Evolutionary conservation across 2,888 invertebrate genomes (phyloP).

Genomic region (Tanypteryx hageni): DNA sequence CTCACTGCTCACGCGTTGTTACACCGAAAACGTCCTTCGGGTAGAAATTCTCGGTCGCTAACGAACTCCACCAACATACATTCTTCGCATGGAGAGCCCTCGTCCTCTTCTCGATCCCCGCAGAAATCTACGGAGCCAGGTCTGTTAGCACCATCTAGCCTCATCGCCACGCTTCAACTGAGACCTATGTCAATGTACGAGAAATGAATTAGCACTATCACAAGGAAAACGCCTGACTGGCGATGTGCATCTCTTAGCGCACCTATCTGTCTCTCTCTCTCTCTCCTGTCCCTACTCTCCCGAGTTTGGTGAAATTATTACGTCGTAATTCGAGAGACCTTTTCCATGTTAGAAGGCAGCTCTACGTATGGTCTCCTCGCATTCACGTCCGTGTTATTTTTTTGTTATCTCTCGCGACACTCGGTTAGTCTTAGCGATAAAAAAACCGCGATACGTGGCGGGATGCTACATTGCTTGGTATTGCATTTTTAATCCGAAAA

Average conservation of each 20-base stretch:
- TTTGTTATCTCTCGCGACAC: not conserved
- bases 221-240: not conserved
- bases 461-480: not conserved
- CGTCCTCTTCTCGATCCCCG: slow-evolving; percentile 14
- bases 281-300: not conserved
- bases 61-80: not conserved
- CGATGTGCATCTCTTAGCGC: not conserved
- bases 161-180: not conserved
- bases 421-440: not conserved
- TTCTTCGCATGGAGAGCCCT: not conserved
- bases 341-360: no score
- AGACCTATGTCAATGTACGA: slow-evolving; percentile 50
- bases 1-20: not conserved
- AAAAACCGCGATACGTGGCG: not conserved
- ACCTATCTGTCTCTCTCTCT: not conserved
- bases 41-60: slow-evolving; percentile 37
- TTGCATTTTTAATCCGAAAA: no score
- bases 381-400: not conserved
- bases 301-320: not conserved
- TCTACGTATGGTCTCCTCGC: not conserved
- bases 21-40: not conserved
- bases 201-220: slow-evolving; percentile 28
- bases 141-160: slow-evolving; percentile 35
- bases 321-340: not conserved
- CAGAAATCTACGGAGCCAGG: slow-evolving; percentile 50